phyloP scores from a whole-genome alignment of 2,888 invertebrate genomes.

The Leptogaster cylindrica region DNA sequence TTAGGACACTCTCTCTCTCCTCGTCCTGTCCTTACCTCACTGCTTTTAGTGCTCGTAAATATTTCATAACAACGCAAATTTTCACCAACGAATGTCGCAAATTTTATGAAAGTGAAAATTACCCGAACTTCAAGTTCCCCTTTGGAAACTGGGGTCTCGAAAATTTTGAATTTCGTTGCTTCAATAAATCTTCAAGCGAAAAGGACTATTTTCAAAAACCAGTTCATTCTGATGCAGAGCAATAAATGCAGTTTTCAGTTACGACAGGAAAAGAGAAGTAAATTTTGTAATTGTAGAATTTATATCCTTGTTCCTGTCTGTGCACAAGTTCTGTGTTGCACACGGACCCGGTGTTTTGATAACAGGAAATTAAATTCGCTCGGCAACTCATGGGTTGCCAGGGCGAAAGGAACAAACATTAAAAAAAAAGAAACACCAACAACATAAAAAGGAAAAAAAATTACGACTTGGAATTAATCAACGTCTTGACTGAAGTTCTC shows the following conservation, averaged over 20 bases:
- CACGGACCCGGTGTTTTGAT: conserved; percentile 8
- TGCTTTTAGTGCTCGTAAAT: conserved; percentile 31
- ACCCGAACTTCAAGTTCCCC: conserved; percentile 2
- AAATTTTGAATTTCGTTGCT: conserved; percentile 25
- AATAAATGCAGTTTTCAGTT: conserved; percentile 9
- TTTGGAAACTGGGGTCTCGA: not conserved
- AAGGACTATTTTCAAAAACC: conserved; percentile 29
- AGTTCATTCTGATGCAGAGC: conserved; percentile 26
- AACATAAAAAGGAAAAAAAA: conserved; percentile 10
- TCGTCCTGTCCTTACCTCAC: too few relatives aligned
- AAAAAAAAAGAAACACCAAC: too few relatives aligned
- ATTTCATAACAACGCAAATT: conserved; percentile 26
- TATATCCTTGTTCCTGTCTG: conserved; percentile 2
- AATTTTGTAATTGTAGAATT: conserved; percentile 24
- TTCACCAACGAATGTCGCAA: conserved; percentile 17
- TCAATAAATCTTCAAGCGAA: conserved; percentile 16
- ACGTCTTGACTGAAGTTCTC: conserved; percentile 12
- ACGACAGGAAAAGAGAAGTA: not conserved
- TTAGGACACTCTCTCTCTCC: conserved; percentile 13
- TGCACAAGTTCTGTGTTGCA: not conserved
- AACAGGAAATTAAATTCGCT: conserved; percentile 15
- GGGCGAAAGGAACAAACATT: too few relatives aligned
- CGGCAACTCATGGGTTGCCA: not conserved
- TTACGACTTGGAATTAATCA: conserved; percentile 31
- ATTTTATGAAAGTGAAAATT: conserved; percentile 27